phyloP scores from a whole-genome alignment of 2,888 invertebrate species.

The Parnassius mnemosyne region DNA sequence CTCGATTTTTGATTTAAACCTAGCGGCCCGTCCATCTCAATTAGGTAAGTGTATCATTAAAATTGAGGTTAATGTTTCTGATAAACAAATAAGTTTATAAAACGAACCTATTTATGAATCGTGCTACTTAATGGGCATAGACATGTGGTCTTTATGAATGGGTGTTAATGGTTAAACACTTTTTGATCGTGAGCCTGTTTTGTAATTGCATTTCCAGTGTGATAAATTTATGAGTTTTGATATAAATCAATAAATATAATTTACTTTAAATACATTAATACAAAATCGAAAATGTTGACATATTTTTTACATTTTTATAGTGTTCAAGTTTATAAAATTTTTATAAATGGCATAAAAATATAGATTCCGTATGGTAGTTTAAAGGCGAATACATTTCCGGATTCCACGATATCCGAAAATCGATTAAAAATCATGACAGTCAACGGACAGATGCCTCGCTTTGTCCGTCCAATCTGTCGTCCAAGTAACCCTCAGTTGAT shows the following conservation, averaged over 20 bases:
- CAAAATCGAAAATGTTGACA: too few species aligned
- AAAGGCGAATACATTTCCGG: not conserved
- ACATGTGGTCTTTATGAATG: slow-evolving; percentile 70
- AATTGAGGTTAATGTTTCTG: slow-evolving; percentile 33
- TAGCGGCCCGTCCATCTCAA: slow-evolving; percentile 27
- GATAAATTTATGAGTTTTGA: too few species aligned
- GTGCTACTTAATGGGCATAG: slow-evolving; percentile 47
- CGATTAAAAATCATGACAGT: slow-evolving; percentile 29
- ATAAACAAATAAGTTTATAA: slow-evolving; percentile 36
- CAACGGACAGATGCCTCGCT: slow-evolving; percentile 57
- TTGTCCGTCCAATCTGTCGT: slow-evolving; percentile 55
- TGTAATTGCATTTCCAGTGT: slow-evolving; percentile 9
- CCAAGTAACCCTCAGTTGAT: slow-evolving; percentile 55
- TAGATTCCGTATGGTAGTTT: too few species aligned
- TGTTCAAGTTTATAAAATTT: too few species aligned
- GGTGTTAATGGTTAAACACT: slow-evolving; percentile 43
- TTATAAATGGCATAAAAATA: too few species aligned
- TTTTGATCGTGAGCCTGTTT: slow-evolving; percentile 7
- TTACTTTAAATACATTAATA: too few species aligned
- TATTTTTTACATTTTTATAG: too few species aligned
- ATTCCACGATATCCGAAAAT: slow-evolving; percentile 1
- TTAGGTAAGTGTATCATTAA: slow-evolving; percentile 31
- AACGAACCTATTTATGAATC: slow-evolving; percentile 33
- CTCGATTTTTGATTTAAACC: slow-evolving; percentile 11
- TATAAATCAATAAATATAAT: too few species aligned